phyloP scores from a whole-genome alignment of 2,113 vertebrate species.

The Siniperca knerii region DNA sequence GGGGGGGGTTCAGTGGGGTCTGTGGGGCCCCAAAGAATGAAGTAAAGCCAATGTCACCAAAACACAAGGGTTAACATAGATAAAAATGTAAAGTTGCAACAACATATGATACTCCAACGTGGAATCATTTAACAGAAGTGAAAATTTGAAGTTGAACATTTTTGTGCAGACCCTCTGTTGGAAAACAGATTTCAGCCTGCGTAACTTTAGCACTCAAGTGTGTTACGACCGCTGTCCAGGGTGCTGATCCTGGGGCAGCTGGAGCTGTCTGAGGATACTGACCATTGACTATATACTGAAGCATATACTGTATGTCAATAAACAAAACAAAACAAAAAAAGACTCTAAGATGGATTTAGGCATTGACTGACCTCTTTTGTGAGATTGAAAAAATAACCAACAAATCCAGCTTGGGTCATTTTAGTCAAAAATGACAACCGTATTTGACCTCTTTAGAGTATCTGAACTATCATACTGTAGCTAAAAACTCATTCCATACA shows the following conservation, averaged over 20 bases:
- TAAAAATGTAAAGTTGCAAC: too few relatives aligned
- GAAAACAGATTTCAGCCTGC: neutral
- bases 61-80: too few relatives aligned
- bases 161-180: neutral
- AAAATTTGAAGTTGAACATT: neutral
- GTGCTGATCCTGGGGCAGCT: conserved; percentile 13
- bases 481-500: neutral
- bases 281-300: neutral
- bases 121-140: too few relatives aligned
- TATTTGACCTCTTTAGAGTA: neutral
- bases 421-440: neutral
- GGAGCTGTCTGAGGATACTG: neutral
- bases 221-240: neutral
- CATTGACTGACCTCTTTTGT: neutral
- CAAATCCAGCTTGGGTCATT: neutral
- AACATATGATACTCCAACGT: too few relatives aligned
- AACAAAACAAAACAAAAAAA: neutral
- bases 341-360: neutral
- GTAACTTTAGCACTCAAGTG: neutral
- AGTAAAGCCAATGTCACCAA: too few relatives aligned
- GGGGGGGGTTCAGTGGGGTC: too few relatives aligned
- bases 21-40: too few relatives aligned
- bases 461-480: too few relatives aligned
- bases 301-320: neutral
- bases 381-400: neutral